Base-by-base conservation (phyloP, 1,140 invertebrate genomes). In the Cydia pomonella region DNA sequence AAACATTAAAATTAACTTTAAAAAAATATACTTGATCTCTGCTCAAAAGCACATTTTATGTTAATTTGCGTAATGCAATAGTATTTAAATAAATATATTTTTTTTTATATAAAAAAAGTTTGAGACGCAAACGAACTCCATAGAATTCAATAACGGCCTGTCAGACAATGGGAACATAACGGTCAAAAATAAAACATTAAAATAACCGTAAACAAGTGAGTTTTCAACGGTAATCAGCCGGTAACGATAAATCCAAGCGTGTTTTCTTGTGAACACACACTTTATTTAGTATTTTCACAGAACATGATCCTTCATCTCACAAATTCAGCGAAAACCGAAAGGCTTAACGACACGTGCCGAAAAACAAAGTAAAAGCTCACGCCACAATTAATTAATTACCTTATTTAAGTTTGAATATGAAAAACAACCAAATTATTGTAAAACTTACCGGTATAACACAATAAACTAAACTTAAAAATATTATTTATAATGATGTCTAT, bases 381-480 rank as follows among this genome's bases (percentile, higher is more conserved):
- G 18, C 10, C 9, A 41, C 64, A 21, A 69, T 69, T 69, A 33
- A 69, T 69, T 69, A 1, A 69, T 33, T 9, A 33, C 33, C 13
- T 38, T 33, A 38, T 33, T 27, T 18, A 18, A 41, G n/a, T n/a
- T 23, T 3, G n/a, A 21, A 59, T 23, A 59, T 59, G 23, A 10
- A 23, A 59, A 59, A 23, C n/a, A 38, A 33, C n/a, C 33, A 38
- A 18, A 69, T 33, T 10, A 50, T 27, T 12, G 33, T 12, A 18
- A 41, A 69, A 69, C 64, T 38, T 38, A 69, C 64, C 64, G 18
- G 29, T 69, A 38, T 69, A 69, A 69, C 64, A 69, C 64, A 69
- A 41, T 69, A 38, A 69, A 69, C 64, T 69, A 18, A 69, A 69
- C 27, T 38, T 69, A 69, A 41, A 23, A 69, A 38, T 69, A 41